Percentiles rank a stretch among this genome's conserved stretches.
phyloP scores from a whole-genome alignment of 2,888 invertebrate species.

The Sinodicranocentrus sp. region DNA sequence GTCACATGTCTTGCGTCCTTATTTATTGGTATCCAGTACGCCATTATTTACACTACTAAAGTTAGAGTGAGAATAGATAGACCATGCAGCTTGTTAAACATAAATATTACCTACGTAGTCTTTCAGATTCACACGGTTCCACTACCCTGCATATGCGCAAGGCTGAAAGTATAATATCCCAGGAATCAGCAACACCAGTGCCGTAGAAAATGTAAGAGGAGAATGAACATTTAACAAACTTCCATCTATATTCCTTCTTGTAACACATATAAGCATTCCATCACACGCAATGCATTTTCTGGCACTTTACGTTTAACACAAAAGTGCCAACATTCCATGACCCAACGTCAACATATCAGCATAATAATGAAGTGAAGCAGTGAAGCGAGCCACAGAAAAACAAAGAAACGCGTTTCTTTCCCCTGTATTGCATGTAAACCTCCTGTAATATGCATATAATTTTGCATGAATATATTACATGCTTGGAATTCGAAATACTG shows the following conservation, averaged over 20 bases:
- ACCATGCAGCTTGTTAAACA: slow-evolving; percentile 35
- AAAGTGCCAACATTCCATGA: slow-evolving; percentile 50
- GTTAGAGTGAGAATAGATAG: slow-evolving; percentile 10
- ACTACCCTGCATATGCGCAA: background rate
- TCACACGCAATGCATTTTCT: slow-evolving; percentile 46
- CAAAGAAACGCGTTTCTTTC: background rate
- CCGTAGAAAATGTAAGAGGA: background rate
- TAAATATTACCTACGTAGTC: too few relatives aligned
- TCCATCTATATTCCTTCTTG: slow-evolving; percentile 13
- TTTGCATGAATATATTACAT: too few relatives aligned
- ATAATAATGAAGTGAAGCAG: background rate
- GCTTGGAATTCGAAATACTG: too few relatives aligned
- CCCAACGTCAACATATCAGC: slow-evolving; percentile 21
- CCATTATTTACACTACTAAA: background rate
- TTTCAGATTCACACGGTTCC: too few relatives aligned
- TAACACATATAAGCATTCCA: slow-evolving; percentile 17
- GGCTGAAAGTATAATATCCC: slow-evolving; percentile 28
- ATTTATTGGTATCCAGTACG: slow-evolving; percentile 4
- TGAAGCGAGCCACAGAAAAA: background rate
- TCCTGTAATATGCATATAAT: too few relatives aligned
- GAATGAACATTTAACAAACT: background rate
- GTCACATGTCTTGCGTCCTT: slow-evolving; percentile 30
- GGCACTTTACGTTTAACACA: slow-evolving; percentile 37
- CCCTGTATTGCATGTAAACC: too few relatives aligned
- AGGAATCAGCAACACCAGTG: background rate